Evolutionary conservation across 2,888 invertebrate species (phyloP), one percentile per base, ranked within the genome.

Genomic region (Spialia ferax): DNA sequence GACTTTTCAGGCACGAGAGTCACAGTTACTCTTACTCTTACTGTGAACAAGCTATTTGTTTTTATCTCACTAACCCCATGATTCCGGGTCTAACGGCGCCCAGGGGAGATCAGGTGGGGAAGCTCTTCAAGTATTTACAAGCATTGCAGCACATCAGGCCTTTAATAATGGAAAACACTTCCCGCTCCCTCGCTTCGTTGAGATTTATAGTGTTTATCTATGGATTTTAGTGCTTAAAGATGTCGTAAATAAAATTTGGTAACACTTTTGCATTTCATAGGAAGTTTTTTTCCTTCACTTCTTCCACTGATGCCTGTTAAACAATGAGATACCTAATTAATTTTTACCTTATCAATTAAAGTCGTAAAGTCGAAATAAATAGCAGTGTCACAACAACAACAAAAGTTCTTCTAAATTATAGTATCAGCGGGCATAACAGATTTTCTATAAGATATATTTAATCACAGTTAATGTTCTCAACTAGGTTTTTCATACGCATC

Each of bases 111-210:
- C 66, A 66, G 60, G 66, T 66, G 67, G 61, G 61, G 66, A 55
- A 55, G n/a, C 29, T 61, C 55, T 62, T 67, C 42, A 67, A 67
- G 45, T 62, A 67, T 67, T 67, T 56, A 67, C 61, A 67, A 67
- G 55, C 35, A 32, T 23, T 60, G 50, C 54, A 42, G 55, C 45
- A 64, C 54, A 56, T 61, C 45, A 56, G 23, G 48, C 32, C 61
- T 56, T 67, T 67, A 61, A 67, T 67, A 67, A 67, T 62, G 66
- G 60, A 66, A 38, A 61, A 62, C 61, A 54, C 66, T 55, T 29
- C 60, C 29, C 48, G 48, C 20, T 35, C 54, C 62, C 35, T 23
- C 54, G 38, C 15, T n/a, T 15, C 20, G 26, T 2, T 20, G 29
- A 54, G 62, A 63, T 62, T 62, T 62, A 62, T 62, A 32, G 61